Evolutionary conservation across 2,888 invertebrate genomes (phyloP).

Genomic region (Ferrisia virgata): DNA sequence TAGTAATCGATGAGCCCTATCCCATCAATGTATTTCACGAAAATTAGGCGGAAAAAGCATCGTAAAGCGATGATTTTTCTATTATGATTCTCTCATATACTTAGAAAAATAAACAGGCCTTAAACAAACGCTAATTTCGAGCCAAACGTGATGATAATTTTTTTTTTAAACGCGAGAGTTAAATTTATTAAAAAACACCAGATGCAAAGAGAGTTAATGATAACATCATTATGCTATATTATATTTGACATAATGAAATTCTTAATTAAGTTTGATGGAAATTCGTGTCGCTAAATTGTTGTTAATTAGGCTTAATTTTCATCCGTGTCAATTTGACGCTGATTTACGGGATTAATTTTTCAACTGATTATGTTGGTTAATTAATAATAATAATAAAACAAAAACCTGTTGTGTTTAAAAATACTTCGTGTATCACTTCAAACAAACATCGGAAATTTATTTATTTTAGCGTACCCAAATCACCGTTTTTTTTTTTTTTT

Average conservation of each 20-base stretch:
- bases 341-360: neutral
- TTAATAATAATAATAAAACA: neutral
- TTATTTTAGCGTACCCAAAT: neutral
- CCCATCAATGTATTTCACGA: too few relatives aligned
- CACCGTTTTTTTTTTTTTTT: neutral
- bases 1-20: too few relatives aligned
- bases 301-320: neutral
- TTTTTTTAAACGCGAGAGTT: too few relatives aligned
- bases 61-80: too few relatives aligned
- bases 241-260: neutral
- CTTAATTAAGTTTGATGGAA: neutral
- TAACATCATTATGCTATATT: neutral
- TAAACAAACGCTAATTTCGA: too few relatives aligned
- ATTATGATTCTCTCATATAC: too few relatives aligned
- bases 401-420: neutral
- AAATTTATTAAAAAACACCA: too few relatives aligned
- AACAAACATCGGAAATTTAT: neutral
- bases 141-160: too few relatives aligned
- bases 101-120: too few relatives aligned
- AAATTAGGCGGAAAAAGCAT: too few relatives aligned
- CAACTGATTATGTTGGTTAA: neutral
- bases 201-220: neutral
- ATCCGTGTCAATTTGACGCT: neutral
- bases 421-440: neutral
- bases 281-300: neutral